phyloP scores from a whole-genome alignment of 2,888 invertebrate species.

The Ommatoiulus sabulosus region DNA sequence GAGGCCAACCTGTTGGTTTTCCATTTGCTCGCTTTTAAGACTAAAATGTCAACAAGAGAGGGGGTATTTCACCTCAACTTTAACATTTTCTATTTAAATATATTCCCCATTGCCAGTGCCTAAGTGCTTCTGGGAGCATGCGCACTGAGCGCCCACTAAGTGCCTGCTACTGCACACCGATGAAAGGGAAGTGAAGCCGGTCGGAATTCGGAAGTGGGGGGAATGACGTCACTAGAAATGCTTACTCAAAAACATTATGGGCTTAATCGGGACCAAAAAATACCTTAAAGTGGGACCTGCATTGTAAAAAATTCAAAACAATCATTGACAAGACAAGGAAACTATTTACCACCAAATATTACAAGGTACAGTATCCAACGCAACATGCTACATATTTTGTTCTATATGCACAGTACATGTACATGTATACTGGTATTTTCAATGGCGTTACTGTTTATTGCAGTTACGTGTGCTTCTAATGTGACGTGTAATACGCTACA shows the following conservation, averaged over 20 bases:
- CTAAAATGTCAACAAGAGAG: slow-evolving; percentile 32
- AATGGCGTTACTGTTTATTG: no score
- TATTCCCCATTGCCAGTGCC: slow-evolving; percentile 34
- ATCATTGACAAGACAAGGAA: no score
- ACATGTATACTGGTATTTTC: no score
- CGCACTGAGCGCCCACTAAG: neutral
- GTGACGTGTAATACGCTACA: no score
- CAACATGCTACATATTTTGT: no score
- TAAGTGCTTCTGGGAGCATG: slow-evolving; percentile 34
- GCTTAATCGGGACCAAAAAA: neutral
- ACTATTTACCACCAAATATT: no score
- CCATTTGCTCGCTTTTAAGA: slow-evolving; percentile 28
- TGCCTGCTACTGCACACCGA: slow-evolving; percentile 17
- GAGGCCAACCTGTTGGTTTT: slow-evolving; percentile 34
- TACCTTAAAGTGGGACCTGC: neutral
- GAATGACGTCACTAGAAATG: neutral
- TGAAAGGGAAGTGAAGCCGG: slow-evolving; percentile 10
- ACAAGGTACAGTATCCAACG: no score
- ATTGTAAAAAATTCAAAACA: no score
- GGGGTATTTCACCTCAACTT: slow-evolving; percentile 33
- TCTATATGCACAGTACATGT: no score
- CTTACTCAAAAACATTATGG: neutral
- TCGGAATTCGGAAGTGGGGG: slow-evolving; percentile 28
- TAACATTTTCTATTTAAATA: slow-evolving; percentile 34
- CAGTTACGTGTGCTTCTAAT: no score